Evolutionary conservation across 2,797 vertebrate species (phyloP).

Genomic region (Tachyglossus aculeatus): DNA sequence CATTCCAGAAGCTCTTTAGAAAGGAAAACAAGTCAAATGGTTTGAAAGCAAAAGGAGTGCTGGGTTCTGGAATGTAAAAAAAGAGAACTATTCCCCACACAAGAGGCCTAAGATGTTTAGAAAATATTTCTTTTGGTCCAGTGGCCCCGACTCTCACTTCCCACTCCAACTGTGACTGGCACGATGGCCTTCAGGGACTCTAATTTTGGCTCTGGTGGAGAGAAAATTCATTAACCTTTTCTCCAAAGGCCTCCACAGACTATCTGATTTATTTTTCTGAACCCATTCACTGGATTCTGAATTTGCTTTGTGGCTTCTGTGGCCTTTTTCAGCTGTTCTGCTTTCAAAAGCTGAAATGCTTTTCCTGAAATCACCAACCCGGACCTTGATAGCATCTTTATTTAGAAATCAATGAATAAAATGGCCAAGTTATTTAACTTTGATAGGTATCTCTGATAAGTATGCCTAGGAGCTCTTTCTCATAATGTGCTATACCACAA

Average conservation of each 20-base stretch:
- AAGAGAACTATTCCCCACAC: background rate
- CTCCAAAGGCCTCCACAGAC: background rate
- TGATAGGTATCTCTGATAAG: background rate
- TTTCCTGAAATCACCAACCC: background rate
- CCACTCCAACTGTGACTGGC: background rate
- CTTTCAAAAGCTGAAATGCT: conserved; percentile 21
- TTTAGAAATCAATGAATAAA: conserved; percentile 9
- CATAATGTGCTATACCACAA: background rate
- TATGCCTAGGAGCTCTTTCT: background rate
- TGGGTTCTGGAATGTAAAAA: background rate
- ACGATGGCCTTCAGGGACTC: background rate
- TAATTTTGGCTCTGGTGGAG: background rate
- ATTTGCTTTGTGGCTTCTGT: conserved; percentile 6
- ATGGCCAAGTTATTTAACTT: background rate
- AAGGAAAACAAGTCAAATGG: conserved; percentile 26
- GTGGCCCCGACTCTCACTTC: background rate
- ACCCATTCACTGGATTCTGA: conserved; percentile 8
- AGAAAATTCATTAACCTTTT: background rate
- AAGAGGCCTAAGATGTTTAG: background rate
- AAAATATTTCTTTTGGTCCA: background rate
- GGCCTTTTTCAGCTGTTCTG: conserved; percentile 10
- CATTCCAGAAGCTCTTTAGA: conserved; percentile 17
- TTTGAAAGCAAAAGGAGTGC: conserved; percentile 20
- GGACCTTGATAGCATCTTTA: conserved; percentile 8
- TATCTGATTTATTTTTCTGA: conserved; percentile 26